A percentile compares a stretch with the other conserved stretches of the same genome.
phyloP scores from a whole-genome alignment of 2,113 vertebrate genomes.

The Peucedramus taeniatus region DNA sequence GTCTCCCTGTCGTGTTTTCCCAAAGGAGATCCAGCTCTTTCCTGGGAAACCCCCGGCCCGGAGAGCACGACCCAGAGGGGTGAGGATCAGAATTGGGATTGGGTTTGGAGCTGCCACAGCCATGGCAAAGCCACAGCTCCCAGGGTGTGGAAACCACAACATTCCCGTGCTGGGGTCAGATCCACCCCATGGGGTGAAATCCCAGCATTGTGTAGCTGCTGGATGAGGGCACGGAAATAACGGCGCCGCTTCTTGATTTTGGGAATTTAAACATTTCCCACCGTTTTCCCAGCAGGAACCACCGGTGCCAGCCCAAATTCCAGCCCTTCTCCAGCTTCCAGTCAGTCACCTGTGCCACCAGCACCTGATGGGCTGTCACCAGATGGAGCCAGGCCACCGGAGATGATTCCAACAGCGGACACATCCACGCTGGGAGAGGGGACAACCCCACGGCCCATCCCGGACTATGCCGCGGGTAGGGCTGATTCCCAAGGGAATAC shows the following conservation, averaged over 20 bases:
- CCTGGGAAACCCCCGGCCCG: fast-evolving
- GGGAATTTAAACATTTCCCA: neutral
- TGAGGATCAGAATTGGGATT: neutral
- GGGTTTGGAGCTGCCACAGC: fast-evolving
- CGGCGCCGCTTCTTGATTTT: fast-evolving
- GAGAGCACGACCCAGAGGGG: neutral
- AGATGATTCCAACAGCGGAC: neutral
- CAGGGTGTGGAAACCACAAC: neutral
- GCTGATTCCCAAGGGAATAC: fast-evolving
- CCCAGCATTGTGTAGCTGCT: fast-evolving
- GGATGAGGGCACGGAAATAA: neutral
- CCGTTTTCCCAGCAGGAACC: neutral
- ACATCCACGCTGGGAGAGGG: neutral
- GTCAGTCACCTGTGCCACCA: fast-evolving
- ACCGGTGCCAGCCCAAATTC: fast-evolving
- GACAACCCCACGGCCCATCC: fast-evolving
- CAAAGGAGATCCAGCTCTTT: neutral
- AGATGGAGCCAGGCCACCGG: fast-evolving
- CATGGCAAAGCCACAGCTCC: fast-evolving
- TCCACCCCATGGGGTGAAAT: neutral
- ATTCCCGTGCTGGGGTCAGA: fast-evolving
- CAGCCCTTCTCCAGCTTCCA: neutral
- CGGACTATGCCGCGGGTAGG: neutral
- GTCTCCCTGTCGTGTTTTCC: neutral
- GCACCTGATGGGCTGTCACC: neutral